phyloP scores from a whole-genome alignment of 2,113 vertebrate genomes.

The Rallus limicola region DNA sequence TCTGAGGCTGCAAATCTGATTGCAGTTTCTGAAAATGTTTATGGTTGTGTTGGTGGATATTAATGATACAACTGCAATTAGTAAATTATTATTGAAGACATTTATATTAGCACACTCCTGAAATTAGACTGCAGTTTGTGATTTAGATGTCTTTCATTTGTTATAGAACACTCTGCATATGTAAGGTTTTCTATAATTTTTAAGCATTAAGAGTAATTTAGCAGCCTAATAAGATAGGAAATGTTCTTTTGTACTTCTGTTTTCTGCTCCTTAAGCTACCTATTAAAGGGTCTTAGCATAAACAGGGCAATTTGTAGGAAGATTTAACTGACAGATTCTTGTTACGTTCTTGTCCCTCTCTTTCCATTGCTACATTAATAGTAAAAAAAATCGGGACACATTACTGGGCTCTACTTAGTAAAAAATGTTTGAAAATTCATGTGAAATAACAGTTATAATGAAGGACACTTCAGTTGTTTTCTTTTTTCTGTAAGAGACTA shows the following conservation, averaged over 20 bases:
- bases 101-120: neutral
- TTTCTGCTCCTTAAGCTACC: neutral
- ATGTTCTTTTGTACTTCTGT: neutral
- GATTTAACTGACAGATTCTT: neutral
- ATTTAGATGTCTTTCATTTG: neutral
- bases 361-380: neutral
- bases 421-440: neutral
- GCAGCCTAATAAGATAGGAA: neutral
- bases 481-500: neutral
- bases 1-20: neutral
- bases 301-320: neutral
- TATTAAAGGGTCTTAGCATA: neutral
- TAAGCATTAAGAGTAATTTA: neutral
- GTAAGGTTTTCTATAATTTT: neutral
- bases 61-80: neutral
- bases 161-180: neutral
- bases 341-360: neutral
- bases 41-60: neutral
- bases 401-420: neutral
- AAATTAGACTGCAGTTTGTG: neutral
- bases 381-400: neutral
- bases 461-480: neutral
- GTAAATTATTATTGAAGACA: neutral
- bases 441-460: neutral
- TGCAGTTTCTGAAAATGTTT: neutral